phyloP scores from a whole-genome alignment of 2,113 vertebrate species.

The Myrmecophaga tridactyla region DNA sequence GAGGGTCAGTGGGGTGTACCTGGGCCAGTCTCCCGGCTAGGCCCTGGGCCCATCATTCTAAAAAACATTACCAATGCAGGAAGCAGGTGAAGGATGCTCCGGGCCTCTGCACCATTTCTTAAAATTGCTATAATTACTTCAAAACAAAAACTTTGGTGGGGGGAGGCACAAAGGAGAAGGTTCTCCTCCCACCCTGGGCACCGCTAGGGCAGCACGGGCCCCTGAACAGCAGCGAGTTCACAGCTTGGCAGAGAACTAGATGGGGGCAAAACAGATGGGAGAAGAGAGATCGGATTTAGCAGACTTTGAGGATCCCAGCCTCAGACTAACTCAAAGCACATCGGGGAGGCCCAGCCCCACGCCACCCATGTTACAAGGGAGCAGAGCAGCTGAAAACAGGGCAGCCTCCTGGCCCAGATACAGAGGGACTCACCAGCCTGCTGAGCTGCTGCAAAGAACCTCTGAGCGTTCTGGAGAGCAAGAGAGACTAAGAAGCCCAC shows the following conservation, averaged over 20 bases:
- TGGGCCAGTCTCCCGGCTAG: not conserved
- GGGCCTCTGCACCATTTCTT: not conserved
- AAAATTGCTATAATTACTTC: not conserved
- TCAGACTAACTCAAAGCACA: not conserved
- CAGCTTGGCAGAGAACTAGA: not conserved
- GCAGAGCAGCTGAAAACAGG: not conserved
- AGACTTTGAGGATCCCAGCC: not conserved
- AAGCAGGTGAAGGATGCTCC: not conserved
- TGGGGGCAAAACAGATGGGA: not conserved
- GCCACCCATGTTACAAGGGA: not conserved
- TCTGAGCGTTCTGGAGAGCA: not conserved
- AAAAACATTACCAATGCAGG: not conserved
- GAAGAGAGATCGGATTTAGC: not conserved
- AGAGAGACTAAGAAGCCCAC: not conserved
- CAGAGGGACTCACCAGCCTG: not conserved
- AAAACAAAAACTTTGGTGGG: not conserved
- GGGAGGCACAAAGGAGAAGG: too few species aligned
- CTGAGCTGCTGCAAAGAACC: not conserved
- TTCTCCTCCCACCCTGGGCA: too few species aligned
- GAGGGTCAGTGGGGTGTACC: not conserved
- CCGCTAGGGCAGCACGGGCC: not conserved
- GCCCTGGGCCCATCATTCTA: too few species aligned
- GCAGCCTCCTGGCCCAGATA: not conserved
- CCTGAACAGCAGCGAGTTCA: not conserved
- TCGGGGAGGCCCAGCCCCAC: not conserved